These are phyloP conservation scores for Chionis minor DNA, from an alignment of 2,113 vertebrate genomes.

Conservation along the genomic window DNA sequence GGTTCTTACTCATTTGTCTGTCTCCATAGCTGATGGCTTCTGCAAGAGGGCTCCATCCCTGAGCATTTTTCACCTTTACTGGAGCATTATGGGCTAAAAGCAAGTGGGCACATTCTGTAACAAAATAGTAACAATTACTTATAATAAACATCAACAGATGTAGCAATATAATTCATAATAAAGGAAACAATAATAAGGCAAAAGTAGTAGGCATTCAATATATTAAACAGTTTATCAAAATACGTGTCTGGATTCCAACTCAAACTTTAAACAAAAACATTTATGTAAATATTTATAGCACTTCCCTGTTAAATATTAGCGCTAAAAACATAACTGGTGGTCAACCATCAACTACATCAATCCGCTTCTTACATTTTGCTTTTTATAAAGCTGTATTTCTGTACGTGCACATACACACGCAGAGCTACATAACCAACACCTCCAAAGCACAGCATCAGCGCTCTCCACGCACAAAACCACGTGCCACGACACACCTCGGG, in stretches of 20 bases:
- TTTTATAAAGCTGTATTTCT: neutral
- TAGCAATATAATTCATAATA: neutral
- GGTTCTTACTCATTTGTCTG: constrained; percentile 95
- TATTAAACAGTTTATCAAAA: neutral
- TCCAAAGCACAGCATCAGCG: neutral
- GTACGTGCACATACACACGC: neutral
- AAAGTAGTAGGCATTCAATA: neutral
- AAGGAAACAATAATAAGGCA: neutral
- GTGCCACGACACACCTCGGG: neutral
- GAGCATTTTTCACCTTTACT: constrained; percentile 99
- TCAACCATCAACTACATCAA: neutral
- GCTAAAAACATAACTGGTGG: neutral
- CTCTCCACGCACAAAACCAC: neutral
- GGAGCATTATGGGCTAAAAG: constrained; percentile 98
- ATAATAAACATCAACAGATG: neutral
- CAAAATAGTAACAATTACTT: neutral
- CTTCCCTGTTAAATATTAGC: neutral
- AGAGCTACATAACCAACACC: rapidly evolving
- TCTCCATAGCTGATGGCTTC: constrained; percentile 99
- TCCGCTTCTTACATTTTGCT: neutral
- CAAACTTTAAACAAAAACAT: neutral
- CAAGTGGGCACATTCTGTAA: constrained; percentile 96
- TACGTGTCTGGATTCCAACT: neutral
- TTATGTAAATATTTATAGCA: neutral
- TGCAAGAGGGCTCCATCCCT: constrained; percentile 99